Percentiles rank a stretch among this genome's conserved stretches.
phyloP scores from a whole-genome alignment of 2,113 vertebrate genomes.

The Cyanoramphus novaezelandiae region DNA sequence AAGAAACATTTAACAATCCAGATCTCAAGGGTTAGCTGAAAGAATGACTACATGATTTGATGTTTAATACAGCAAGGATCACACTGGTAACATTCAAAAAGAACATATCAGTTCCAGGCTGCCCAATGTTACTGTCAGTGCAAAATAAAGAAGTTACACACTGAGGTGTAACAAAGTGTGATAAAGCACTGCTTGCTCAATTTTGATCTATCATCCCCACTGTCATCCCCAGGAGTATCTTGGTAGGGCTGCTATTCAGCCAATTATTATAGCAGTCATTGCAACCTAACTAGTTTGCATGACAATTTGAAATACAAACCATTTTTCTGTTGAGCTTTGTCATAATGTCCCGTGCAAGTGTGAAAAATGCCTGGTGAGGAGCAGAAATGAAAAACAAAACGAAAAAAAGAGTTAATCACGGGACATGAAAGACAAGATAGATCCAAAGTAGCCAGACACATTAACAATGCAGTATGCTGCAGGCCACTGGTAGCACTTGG shows the following conservation, averaged over 20 bases:
- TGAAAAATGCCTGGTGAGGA: constrained; percentile 90
- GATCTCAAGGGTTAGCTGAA: not conserved
- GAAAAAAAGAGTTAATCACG: not conserved
- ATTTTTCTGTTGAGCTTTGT: constrained; percentile 97
- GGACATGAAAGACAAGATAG: not conserved
- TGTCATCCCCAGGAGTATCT: not conserved
- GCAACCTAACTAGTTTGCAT: not conserved
- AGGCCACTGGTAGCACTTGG: not conserved
- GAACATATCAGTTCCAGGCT: not conserved
- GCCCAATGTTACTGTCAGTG: not conserved
- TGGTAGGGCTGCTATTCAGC: not conserved
- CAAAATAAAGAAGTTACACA: not conserved
- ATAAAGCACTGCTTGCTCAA: not conserved
- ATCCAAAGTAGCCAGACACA: not conserved
- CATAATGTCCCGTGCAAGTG: constrained; percentile 94
- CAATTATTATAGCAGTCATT: not conserved
- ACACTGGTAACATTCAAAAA: not conserved
- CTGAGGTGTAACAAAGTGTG: not conserved
- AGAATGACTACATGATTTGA: not conserved
- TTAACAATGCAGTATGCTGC: not conserved
- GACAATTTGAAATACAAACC: constrained; percentile 78
- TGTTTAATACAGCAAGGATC: not conserved
- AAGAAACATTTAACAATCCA: not conserved
- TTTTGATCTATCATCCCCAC: not conserved
- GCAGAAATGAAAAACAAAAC: not conserved